Evolutionary conservation across 2,888 invertebrate genomes (phyloP), one percentile per base, ranked within the genome.

Genomic region (Macroteleia sp.): DNA sequence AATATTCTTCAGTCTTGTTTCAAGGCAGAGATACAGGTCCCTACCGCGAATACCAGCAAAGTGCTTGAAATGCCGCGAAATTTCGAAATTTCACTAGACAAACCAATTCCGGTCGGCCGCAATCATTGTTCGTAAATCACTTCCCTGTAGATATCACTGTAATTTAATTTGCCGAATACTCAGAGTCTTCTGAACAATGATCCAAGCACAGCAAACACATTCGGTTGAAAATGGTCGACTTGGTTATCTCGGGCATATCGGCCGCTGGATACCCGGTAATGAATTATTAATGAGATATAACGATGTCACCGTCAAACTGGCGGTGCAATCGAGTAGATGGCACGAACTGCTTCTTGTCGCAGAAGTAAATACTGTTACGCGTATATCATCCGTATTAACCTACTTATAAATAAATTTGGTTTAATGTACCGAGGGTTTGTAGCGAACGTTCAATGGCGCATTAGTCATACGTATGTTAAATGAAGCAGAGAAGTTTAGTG

Each of bases 281-380:
- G 74, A 79, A 79, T 79, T 77, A 79, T 76, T 76, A 77, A 79
- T 77, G 73, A 64, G 57, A 59, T 73, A 66, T 73, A 74, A 79
- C 77, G 56, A 66, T 46, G 71, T 56, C 62, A 32, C 57, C 64
- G 59, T 44, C 50, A 73, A 64, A 42, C 48, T 69, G 69, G 64
- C 41, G 69, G 64, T 46, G 76, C 64, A 76, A 79, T 76, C 76
- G 64, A 73, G 67, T 76, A 76, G 79, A 76, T 79, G 54, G 71
- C 46, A 34, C 54, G 71, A 70, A 50, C 66, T 52, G 44, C 44
- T 20, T 62, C 44, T 70, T 61, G 73, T 22, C 46, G 66, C 71
- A 71, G 59, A 61, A 76, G 32, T 12, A 12, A 42, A 16, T 22
- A 34, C 22, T 41, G 28, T 54, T 61, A 39, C 32, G 16, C 61